Evolutionary conservation across 2,113 vertebrate species (phyloP).

Genomic region (Pitta sordida): DNA sequence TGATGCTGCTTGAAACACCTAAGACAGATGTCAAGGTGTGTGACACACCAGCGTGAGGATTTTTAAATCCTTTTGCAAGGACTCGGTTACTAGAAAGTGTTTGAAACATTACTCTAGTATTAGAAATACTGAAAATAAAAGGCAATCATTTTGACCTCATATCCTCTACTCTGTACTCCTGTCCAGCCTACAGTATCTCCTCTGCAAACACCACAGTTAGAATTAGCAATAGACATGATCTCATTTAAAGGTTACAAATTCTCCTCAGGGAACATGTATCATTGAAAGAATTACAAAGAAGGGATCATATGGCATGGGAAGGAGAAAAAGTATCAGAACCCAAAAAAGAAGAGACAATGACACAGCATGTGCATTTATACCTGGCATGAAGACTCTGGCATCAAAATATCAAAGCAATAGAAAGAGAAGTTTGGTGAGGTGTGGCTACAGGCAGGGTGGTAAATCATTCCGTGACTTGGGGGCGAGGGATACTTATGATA

Average conservation of each 20-base stretch:
- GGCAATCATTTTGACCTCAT: background rate
- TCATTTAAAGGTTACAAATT: background rate
- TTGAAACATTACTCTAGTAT: background rate
- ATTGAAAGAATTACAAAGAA: background rate
- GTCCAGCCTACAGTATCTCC: background rate
- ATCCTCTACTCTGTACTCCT: background rate
- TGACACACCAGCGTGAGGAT: background rate
- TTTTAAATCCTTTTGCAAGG: background rate
- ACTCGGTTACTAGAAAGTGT: background rate
- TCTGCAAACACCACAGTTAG: background rate
- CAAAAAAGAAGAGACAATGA: background rate
- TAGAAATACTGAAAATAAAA: background rate
- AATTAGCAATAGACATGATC: background rate
- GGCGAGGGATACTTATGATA: background rate
- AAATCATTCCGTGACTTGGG: background rate
- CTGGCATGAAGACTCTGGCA: background rate
- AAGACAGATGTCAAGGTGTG: background rate
- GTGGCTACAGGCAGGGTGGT: background rate
- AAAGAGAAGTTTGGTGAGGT: background rate
- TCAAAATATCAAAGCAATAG: background rate
- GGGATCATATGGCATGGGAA: background rate
- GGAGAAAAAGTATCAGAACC: background rate
- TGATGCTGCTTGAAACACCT: background rate
- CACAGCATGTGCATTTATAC: background rate
- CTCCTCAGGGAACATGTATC: background rate